These are phyloP conservation scores for Neodontobutis hainanensis DNA, from an alignment of 2,113 vertebrate species.

Conservation along the genomic window DNA sequence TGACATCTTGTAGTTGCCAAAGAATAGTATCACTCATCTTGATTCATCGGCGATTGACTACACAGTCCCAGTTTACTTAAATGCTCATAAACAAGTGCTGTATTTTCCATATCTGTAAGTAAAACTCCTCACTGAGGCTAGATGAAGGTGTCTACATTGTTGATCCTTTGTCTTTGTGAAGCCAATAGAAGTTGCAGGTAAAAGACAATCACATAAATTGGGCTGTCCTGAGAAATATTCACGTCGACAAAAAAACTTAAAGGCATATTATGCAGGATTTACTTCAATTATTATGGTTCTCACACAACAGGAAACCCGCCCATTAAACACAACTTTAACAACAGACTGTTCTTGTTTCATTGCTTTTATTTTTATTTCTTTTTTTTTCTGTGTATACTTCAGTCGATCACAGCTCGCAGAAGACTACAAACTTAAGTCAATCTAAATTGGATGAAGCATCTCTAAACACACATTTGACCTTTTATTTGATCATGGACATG, in stretches of 20 bases:
- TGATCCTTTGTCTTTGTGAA: constrained; percentile 32
- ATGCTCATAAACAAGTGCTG: constrained; percentile 39
- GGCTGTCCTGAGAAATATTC: constrained; percentile 57
- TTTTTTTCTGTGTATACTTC: too few relatives aligned
- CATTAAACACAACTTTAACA: too few relatives aligned
- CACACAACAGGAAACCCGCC: not conserved
- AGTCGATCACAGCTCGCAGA: too few relatives aligned
- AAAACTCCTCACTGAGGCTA: constrained; percentile 28
- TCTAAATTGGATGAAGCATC: too few relatives aligned
- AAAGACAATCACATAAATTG: constrained; percentile 68
- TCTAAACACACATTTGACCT: not conserved
- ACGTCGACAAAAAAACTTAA: not conserved
- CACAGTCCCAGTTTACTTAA: constrained; percentile 58
- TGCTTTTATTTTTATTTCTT: too few relatives aligned
- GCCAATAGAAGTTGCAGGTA: constrained; percentile 43
- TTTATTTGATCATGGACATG: not conserved
- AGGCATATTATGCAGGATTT: constrained; percentile 12
- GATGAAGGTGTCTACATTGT: constrained; percentile 23
- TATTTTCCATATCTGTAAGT: constrained; percentile 62
- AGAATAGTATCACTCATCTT: constrained; percentile 42
- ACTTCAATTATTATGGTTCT: not conserved
- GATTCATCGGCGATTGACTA: constrained; percentile 6
- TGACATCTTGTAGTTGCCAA: constrained; percentile 60
- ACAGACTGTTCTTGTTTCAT: not conserved
- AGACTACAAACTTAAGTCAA: too few relatives aligned